These are phyloP conservation scores for Lacerta bilineata DNA, from an alignment of 2,797 vertebrate genomes.

Conservation along the genomic window DNA sequence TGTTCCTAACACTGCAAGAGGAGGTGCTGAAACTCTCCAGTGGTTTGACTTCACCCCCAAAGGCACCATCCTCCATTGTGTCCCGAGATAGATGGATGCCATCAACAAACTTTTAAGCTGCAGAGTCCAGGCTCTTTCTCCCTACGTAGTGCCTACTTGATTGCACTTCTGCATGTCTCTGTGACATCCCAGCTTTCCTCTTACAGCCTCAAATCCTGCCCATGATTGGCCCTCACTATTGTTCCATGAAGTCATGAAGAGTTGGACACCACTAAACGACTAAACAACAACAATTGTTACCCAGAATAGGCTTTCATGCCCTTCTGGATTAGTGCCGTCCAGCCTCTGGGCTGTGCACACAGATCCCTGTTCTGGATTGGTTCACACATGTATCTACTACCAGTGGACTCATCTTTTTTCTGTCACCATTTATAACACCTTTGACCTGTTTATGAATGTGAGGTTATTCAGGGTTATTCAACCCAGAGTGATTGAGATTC, in stretches of 20 bases:
- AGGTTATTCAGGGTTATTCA: background rate
- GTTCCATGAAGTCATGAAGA: too few relatives aligned
- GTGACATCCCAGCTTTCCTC: background rate
- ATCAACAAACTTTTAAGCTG: too few relatives aligned
- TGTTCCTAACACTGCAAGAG: too few relatives aligned
- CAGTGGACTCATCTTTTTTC: background rate
- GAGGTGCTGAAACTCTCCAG: too few relatives aligned
- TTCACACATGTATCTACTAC: background rate
- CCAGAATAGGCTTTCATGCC: background rate
- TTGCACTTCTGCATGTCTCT: background rate
- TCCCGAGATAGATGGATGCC: too few relatives aligned
- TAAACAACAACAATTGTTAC: background rate
- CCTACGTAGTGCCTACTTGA: background rate
- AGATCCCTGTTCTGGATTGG: background rate
- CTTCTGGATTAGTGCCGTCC: background rate
- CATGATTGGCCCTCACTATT: background rate
- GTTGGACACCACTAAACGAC: too few relatives aligned
- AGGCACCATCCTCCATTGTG: too few relatives aligned
- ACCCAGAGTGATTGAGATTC: background rate
- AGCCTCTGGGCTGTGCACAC: background rate
- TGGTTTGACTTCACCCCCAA: too few relatives aligned
- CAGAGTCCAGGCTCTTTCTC: too few relatives aligned
- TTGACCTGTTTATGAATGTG: background rate
- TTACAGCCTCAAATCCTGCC: too few relatives aligned
- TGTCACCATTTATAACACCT: background rate